Evolutionary conservation across 1,140 invertebrate species (phyloP).

Genomic region (Planococcus citri): DNA sequence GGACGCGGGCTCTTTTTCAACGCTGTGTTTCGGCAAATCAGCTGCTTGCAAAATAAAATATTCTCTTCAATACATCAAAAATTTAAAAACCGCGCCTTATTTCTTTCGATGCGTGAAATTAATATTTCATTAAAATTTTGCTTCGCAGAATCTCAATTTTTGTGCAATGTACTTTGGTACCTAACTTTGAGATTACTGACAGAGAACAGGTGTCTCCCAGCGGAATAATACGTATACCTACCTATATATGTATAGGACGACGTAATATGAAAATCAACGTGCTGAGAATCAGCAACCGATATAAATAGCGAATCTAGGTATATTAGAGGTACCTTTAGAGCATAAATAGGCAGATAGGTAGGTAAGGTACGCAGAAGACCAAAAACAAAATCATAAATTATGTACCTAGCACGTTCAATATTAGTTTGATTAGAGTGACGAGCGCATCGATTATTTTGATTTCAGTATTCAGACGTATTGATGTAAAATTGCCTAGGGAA

Average conservation of each 20-base stretch:
- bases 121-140: slow-evolving; percentile 1
- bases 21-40: not conserved
- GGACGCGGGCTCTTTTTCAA: not conserved
- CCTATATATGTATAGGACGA: not conserved
- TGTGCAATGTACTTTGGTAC: not conserved
- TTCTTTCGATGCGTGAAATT: slow-evolving; percentile 6
- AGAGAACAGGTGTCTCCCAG: not conserved
- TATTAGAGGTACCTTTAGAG: too few relatives aligned
- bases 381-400: too few relatives aligned
- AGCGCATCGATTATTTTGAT: too few relatives aligned
- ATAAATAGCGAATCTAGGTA: not conserved
- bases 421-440: too few relatives aligned
- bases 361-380: too few relatives aligned
- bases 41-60: not conserved
- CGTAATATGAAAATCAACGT: not conserved
- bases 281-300: not conserved
- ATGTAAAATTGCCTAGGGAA: too few relatives aligned
- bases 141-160: not conserved
- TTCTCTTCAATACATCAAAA: not conserved
- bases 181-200: not conserved
- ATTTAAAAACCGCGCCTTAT: not conserved
- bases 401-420: too few relatives aligned
- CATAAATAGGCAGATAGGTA: too few relatives aligned
- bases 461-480: too few relatives aligned
- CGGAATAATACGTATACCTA: too few relatives aligned